Base-by-base conservation (phyloP, 1,140 invertebrate genomes). In the Zelostemma sp. region DNA sequence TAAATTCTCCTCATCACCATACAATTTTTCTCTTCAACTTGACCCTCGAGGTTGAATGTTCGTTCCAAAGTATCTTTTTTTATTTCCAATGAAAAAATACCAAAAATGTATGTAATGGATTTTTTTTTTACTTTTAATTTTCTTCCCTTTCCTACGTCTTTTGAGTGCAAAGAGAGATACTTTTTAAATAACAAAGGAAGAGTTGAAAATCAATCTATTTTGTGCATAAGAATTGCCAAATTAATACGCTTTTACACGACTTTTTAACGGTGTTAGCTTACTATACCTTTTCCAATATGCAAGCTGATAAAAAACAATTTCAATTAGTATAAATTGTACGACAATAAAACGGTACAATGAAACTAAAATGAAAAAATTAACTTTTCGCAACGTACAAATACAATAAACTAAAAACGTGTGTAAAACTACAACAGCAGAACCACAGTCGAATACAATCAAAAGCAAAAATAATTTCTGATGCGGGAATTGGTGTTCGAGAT, bases 271-370 rank as follows among this genome's bases (percentile, higher is more conserved):
- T 9, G 11, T 11, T 35, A 72, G 65, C 70, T 72, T 75, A 72
- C 69, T 70, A 73, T 84, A 84, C 81, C 78, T 84, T 84, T 80
- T 78, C 83, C 77, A 83, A 76, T 78, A 76, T 81, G 84, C 80
- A 76, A 85, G 83, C 81, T 85, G 78, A 79, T 76, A 74, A 74
- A 82, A 82, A 79, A 75, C 51, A 74, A 66, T 56, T 55, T 48
- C 19, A 9, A 73, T 68, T 73, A 73, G 61, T 69, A 21, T 56
- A 56, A 53, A 59, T 46, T 18, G n/a, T 58, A 47, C 59, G 60
- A 61, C 55, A 61, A 61, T 51, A 49, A 55, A 57, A 47, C 12
- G 40, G 45, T 38, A 41, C 56, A 46, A 49, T 65, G 31, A 41
- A 47, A 50, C 21, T 54, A 66, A 71, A 63, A 46, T 53, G 9